These are phyloP conservation scores for Drosophila ercepeae DNA, from an alignment of 1,140 invertebrate genomes.

Conservation along the genomic window DNA sequence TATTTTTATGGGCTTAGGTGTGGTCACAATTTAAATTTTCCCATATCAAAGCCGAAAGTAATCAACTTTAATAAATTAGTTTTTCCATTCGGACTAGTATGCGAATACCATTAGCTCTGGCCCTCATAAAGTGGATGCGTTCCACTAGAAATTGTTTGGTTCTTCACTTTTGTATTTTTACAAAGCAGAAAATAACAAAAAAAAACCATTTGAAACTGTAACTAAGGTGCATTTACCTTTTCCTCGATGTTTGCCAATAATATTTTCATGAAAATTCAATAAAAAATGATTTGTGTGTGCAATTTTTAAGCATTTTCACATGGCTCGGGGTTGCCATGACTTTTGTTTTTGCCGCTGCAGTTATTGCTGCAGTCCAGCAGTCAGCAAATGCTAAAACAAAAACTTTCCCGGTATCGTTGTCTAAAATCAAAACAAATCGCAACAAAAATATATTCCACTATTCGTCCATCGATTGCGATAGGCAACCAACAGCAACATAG, in stretches of 20 bases:
- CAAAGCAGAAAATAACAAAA: conserved; percentile 7
- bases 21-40: conserved; percentile 10
- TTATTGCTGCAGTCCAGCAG: conserved; percentile 65
- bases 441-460: conserved; percentile 24
- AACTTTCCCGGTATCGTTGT: conserved; percentile 54
- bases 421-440: conserved; percentile 73
- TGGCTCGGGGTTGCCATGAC: conserved; percentile 39
- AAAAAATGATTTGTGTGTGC: conserved; percentile 77
- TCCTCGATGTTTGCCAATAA: conserved; percentile 66
- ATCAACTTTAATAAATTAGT: conserved; percentile 27
- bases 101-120: conserved; percentile 2
- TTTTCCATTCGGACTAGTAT: conserved; percentile 10
- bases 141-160: background rate
- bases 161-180: conserved; percentile 22
- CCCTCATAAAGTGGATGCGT: conserved; percentile 1
- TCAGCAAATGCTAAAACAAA: conserved; percentile 70
- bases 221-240: conserved; percentile 70
- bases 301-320: conserved; percentile 57
- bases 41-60: conserved; percentile 11
- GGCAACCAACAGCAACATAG: conserved; percentile 61
- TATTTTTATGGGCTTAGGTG: conserved; percentile 27
- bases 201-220: conserved; percentile 18
- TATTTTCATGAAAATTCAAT: conserved; percentile 81
- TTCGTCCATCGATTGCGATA: conserved; percentile 32
- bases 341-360: conserved; percentile 52